A percentile compares a stretch with the other conserved stretches of the same genome.
Conservation (phyloP, 1,140 invertebrate species). For the Cataglyphis hispanica region DNA sequence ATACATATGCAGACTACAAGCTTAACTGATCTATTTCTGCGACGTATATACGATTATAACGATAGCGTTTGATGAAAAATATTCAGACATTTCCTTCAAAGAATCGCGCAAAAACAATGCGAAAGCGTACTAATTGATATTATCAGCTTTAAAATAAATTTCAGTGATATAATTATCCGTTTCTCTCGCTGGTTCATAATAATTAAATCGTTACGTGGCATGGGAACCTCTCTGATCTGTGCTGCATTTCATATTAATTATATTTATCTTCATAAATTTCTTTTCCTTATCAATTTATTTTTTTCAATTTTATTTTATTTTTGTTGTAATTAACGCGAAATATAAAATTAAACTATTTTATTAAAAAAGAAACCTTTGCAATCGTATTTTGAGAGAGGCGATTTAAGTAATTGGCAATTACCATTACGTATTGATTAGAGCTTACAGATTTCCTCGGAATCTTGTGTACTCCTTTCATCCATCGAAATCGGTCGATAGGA, state of each 20-base stretch:
- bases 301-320: neutral
- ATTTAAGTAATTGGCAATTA: neutral
- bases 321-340: neutral
- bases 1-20: too few relatives aligned
- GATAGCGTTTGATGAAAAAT: neutral
- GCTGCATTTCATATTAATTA: neutral
- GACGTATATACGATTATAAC: neutral
- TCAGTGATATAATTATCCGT: neutral
- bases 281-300: neutral
- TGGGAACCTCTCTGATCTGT: neutral
- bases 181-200: neutral
- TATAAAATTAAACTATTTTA: slow-evolving; percentile 16
- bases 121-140: neutral
- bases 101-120: neutral
- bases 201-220: neutral
- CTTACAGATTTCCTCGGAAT: neutral
- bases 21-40: slow-evolving; percentile 12
- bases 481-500: slow-evolving; percentile 28
- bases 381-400: neutral
- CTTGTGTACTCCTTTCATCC: neutral
- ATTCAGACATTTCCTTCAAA: neutral
- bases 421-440: neutral
- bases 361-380: slow-evolving; percentile 1
- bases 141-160: slow-evolving; percentile 5
- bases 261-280: neutral